Conservation (phyloP, 1,140 invertebrate genomes). For the Drosophila ambigua region DNA sequence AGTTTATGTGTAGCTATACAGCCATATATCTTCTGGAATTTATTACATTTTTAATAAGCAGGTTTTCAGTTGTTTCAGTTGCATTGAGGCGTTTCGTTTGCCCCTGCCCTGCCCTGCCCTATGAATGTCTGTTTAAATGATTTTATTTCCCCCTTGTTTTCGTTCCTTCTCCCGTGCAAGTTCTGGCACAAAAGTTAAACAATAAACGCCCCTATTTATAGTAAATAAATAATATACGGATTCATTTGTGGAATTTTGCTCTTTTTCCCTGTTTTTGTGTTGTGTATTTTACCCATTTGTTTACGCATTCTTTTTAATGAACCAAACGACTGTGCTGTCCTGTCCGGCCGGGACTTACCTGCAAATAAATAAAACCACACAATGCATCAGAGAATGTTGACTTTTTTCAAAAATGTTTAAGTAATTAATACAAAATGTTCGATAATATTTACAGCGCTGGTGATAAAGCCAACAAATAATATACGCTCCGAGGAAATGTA, state of each 20-base stretch:
- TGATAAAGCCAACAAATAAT: no score
- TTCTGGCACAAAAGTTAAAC: constrained; percentile 18
- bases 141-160: constrained; percentile 26
- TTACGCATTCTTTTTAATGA: constrained; percentile 47
- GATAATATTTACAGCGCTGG: no score
- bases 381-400: constrained; percentile 30
- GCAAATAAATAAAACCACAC: constrained; percentile 40
- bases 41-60: constrained; percentile 52
- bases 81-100: constrained; percentile 3
- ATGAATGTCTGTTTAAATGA: constrained; percentile 5
- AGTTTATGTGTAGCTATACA: background rate
- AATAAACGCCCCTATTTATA: constrained; percentile 24
- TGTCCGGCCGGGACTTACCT: constrained; percentile 40
- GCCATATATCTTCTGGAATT: constrained; percentile 20
- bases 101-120: constrained; percentile 6
- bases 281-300: constrained; percentile 13
- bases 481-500: no score
- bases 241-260: constrained; percentile 40
- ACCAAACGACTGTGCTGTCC: background rate
- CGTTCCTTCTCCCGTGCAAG: constrained; percentile 1
- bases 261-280: background rate
- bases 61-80: constrained; percentile 12
- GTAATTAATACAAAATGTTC: constrained; percentile 40
- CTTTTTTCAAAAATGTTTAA: constrained; percentile 19
- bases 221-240: constrained; percentile 51